phyloP scores from a whole-genome alignment of 2,113 vertebrate genomes.

The Engraulis encrasicolus region DNA sequence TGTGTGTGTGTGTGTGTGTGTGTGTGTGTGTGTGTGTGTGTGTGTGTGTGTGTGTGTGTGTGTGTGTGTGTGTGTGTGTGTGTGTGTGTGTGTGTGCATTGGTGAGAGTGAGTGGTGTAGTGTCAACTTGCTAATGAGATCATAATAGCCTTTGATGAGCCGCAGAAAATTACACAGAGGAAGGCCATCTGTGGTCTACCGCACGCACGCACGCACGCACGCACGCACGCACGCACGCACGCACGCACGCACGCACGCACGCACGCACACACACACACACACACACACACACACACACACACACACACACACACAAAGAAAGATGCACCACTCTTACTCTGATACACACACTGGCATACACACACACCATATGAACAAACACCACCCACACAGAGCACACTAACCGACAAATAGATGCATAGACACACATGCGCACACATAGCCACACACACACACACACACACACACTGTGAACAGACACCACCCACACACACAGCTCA shows the following conservation, averaged over 20 bases:
- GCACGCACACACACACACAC: not conserved
- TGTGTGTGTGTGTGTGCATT: not conserved
- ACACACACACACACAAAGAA: not conserved
- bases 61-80: no score
- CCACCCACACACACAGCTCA: not conserved
- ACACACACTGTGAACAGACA: not conserved
- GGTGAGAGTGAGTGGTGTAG: conserved; percentile 48
- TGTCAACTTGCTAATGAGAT: conserved; percentile 39
- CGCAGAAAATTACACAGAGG: not conserved
- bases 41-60: no score
- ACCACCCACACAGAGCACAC: not conserved
- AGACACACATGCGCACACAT: not conserved
- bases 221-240: not conserved
- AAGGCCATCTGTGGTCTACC: not conserved
- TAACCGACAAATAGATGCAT: not conserved
- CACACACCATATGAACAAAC: not conserved
- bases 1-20: not conserved
- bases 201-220: not conserved
- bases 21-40: conserved; percentile 26
- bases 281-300: not conserved
- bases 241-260: not conserved
- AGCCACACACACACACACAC: not conserved
- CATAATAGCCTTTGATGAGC: not conserved
- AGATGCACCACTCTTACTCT: no score
- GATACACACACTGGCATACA: not conserved